Percentiles rank a stretch among this genome's conserved stretches.
Conservation (phyloP, 2,113 vertebrate species). For the Dipodomys stephensi region DNA sequence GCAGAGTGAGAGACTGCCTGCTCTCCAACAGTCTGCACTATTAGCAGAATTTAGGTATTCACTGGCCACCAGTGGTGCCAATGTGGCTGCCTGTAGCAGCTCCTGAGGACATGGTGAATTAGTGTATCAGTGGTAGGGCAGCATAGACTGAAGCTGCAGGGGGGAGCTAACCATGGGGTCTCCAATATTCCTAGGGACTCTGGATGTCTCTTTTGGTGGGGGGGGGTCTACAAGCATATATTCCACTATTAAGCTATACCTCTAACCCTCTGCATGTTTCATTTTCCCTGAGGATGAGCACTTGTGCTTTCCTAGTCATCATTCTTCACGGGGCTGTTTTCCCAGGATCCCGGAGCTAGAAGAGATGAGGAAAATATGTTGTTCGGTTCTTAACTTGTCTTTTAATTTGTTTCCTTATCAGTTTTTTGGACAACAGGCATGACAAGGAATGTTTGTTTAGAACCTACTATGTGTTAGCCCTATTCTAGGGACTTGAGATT, state of each 20-base stretch:
- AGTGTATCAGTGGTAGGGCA: not conserved
- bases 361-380: not conserved
- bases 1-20: constrained; percentile 44
- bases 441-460: not conserved
- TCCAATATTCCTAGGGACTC: constrained; percentile 1
- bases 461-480: not conserved
- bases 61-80: constrained; percentile 42
- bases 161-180: not conserved
- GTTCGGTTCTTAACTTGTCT: constrained; percentile 19
- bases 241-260: not conserved
- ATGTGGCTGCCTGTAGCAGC: not conserved
- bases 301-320: not conserved
- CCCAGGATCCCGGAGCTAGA: not conserved
- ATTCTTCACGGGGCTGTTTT: not conserved
- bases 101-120: not conserved
- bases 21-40: constrained; percentile 41
- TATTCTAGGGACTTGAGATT: not conserved
- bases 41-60: constrained; percentile 72
- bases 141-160: not conserved
- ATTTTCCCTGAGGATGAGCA: not conserved
- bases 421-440: not conserved
- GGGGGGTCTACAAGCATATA: not conserved
- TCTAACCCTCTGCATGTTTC: not conserved
- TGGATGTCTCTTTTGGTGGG: not conserved
- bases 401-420: constrained; percentile 21